Evolutionary conservation across 2,888 invertebrate genomes (phyloP), one percentile per base, ranked within the genome.

Genomic region (Ornithoptera priamus): DNA sequence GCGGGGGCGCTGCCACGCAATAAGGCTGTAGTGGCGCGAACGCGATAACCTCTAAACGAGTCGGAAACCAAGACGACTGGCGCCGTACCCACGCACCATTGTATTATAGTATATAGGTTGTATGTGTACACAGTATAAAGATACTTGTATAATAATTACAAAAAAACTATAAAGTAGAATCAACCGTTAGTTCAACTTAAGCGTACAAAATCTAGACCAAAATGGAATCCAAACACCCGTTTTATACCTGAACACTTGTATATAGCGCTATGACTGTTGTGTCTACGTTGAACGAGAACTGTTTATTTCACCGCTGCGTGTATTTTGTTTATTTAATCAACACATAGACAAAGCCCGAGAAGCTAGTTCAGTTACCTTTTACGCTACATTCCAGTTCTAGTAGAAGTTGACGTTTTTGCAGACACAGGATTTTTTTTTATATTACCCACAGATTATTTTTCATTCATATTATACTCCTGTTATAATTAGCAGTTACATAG

Each of bases 151-250:
- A 46, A 15, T 46, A 46, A 30, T 30, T 30, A 30, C 12, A 75
- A 71, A 50, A 64, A 42, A 42, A 72, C 67, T 76, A 77, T 77
- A 81, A 78, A 84, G 76, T 76, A 76, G 73, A 77, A 77, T 77
- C 81, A 85, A 87, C 86, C 80, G 73, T 86, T 87, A 90, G 87
- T 88, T 84, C 89, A 90, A 90, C 87, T 77, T 81, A 73, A 88
- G 85, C 88, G 91, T 90, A 92, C 91, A 91, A 91, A 89, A 84
- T 86, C 85, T 83, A 91, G 90, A 92, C 91, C 91, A 92, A 90
- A 89, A 87, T 80, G 77, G 79, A 81, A 82, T 85, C 87, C 88
- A 88, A 89, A 89, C 88, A 82, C 79, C 80, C 77, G 79, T 76
- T 77, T 77, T 78, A 74, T 78, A 82, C 83, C 77, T 78, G 79